A percentile compares a stretch with the other conserved stretches of the same genome.
Evolutionary conservation across 2,113 vertebrate genomes (phyloP).

Genomic region (Leptodactylus fuscus): DNA sequence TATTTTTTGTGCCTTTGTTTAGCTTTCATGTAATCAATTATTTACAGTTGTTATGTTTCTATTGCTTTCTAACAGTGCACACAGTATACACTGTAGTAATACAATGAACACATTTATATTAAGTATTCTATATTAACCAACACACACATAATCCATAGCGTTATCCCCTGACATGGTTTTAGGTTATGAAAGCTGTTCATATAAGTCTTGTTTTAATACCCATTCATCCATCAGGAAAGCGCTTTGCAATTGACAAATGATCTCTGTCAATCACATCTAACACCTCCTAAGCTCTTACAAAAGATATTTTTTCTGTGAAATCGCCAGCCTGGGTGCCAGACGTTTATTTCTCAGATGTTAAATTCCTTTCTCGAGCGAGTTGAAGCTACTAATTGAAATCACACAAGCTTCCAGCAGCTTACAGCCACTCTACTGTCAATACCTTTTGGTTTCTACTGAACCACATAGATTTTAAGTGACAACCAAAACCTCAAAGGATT

Average conservation of each 20-base stretch:
- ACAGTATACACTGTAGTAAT: not conserved
- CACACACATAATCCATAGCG: slow-evolving; percentile 6
- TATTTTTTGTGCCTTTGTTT: slow-evolving; percentile 43
- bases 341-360: slow-evolving; percentile 11
- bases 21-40: slow-evolving; percentile 23
- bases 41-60: slow-evolving; percentile 37
- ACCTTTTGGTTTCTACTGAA: slow-evolving; percentile 2
- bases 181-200: slow-evolving; percentile 19
- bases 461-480: slow-evolving; percentile 11
- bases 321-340: slow-evolving; percentile 36
- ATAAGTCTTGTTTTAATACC: slow-evolving; percentile 47
- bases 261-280: slow-evolving; percentile 45
- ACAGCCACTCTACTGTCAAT: slow-evolving; percentile 2
- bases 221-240: slow-evolving; percentile 35
- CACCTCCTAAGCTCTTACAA: slow-evolving; percentile 15
- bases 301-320: slow-evolving; percentile 32
- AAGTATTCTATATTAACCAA: not conserved
- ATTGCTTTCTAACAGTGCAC: not conserved
- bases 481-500: slow-evolving; percentile 14
- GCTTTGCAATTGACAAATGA: slow-evolving; percentile 22
- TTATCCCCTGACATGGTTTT: slow-evolving; percentile 2
- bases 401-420: not conserved
- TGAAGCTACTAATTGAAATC: slow-evolving; percentile 33
- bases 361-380: not conserved
- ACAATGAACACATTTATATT: not conserved